These are phyloP conservation scores for Sphaerodactylus townsendi DNA, from an alignment of 2,113 vertebrate genomes.

Conservation along the genomic window DNA sequence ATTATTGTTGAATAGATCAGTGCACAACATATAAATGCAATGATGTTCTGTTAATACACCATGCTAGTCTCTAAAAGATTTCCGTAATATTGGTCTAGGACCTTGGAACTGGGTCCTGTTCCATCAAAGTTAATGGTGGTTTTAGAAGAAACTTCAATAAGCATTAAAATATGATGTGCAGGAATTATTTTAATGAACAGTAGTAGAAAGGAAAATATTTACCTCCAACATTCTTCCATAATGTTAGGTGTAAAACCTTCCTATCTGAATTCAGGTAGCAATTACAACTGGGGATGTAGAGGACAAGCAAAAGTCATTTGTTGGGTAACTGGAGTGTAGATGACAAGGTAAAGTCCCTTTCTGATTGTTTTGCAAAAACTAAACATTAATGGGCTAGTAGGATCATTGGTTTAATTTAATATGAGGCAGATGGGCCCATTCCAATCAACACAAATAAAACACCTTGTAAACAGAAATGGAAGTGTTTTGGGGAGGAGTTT, in stretches of 20 bases:
- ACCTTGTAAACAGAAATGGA: no score
- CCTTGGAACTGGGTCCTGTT: background rate
- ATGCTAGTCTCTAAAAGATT: background rate
- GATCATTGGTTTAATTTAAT: background rate
- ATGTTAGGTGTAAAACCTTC: background rate
- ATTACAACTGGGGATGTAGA: background rate
- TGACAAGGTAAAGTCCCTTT: background rate
- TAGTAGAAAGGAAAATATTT: background rate
- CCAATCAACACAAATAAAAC: no score
- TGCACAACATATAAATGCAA: rapidly evolving
- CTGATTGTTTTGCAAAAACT: background rate
- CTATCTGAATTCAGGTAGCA: background rate
- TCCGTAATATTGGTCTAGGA: background rate
- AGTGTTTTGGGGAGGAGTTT: no score
- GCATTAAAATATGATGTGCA: background rate
- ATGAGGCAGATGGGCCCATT: no score
- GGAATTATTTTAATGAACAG: background rate
- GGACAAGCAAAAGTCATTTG: background rate
- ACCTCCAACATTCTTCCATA: no score
- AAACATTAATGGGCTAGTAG: background rate
- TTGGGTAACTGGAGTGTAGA: background rate
- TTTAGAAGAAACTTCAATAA: background rate
- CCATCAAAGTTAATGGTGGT: background rate
- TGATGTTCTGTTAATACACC: background rate
- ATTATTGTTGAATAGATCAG: background rate